These are phyloP conservation scores for Cosmopolites sordidus DNA, from an alignment of 2,888 invertebrate species.

Conservation along the genomic window DNA sequence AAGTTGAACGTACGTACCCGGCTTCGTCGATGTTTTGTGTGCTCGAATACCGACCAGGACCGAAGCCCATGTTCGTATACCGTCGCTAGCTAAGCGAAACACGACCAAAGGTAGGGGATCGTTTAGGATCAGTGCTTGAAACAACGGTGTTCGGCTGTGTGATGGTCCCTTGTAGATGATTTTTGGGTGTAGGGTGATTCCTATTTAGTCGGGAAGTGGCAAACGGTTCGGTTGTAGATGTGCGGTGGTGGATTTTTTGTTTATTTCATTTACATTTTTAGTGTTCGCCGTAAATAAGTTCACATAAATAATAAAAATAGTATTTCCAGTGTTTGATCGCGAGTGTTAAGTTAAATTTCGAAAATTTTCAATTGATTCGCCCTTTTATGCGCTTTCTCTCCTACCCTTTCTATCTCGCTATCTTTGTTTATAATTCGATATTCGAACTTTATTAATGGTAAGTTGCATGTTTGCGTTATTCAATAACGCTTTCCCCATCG, in stretches of 20 bases:
- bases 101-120: conserved; percentile 14
- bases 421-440: neutral
- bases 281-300: conserved; percentile 29
- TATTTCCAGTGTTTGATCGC: neutral
- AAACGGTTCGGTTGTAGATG: conserved; percentile 41
- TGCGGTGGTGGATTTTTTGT: conserved; percentile 42
- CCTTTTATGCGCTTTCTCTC: neutral
- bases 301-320: too few relatives aligned
- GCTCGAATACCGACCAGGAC: conserved; percentile 16
- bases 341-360: neutral
- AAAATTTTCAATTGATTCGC: too few relatives aligned
- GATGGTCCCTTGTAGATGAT: conserved; percentile 23
- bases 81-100: conserved; percentile 22
- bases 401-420: neutral
- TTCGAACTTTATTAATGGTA: neutral
- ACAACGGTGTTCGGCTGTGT: conserved; percentile 11
- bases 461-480: neutral
- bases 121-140: conserved; percentile 12
- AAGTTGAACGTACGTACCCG: neutral
- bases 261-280: conserved; percentile 43
- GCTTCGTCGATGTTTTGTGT: conserved; percentile 9
- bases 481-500: too few relatives aligned
- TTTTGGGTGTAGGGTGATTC: conserved; percentile 40
- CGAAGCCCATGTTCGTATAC: conserved; percentile 18
- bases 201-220: conserved; percentile 47